Evolutionary conservation across 2,888 invertebrate genomes (phyloP).

Genomic region (Acronicta leporina): DNA sequence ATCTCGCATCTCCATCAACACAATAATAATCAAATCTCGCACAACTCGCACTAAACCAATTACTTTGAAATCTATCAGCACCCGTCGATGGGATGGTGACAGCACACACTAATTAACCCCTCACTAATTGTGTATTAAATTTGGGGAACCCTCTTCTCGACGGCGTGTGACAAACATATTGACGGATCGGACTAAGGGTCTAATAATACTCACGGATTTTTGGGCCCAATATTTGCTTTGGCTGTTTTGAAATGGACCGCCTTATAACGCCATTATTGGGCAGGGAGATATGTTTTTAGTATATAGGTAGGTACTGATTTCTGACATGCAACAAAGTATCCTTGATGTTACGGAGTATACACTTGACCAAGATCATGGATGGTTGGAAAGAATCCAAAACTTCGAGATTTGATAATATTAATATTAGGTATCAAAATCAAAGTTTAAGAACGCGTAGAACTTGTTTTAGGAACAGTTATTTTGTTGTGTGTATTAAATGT

Average conservation of each 20-base stretch:
- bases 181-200: slow-evolving; percentile 39
- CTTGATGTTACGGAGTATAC: no score
- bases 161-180: slow-evolving; percentile 33
- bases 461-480: no score
- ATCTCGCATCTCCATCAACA: not conserved
- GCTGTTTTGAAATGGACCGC: slow-evolving; percentile 33
- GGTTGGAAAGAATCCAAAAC: no score
- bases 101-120: slow-evolving; percentile 48
- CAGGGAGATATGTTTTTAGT: no score
- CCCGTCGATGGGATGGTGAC: slow-evolving; percentile 32
- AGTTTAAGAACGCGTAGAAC: no score
- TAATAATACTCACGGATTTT: slow-evolving; percentile 39
- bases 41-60: slow-evolving; percentile 21
- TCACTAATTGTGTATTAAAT: slow-evolving; percentile 52
- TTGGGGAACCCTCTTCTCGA: slow-evolving; percentile 44
- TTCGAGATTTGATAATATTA: no score
- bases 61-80: slow-evolving; percentile 30
- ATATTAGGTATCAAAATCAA: no score
- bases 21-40: slow-evolving; percentile 8
- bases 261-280: no score
- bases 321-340: no score
- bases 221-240: slow-evolving; percentile 40
- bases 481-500: no score
- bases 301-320: no score
- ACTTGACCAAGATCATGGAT: no score